These are phyloP conservation scores for Menura novaehollandiae DNA, from an alignment of 2,113 vertebrate species.

Conservation along the genomic window DNA sequence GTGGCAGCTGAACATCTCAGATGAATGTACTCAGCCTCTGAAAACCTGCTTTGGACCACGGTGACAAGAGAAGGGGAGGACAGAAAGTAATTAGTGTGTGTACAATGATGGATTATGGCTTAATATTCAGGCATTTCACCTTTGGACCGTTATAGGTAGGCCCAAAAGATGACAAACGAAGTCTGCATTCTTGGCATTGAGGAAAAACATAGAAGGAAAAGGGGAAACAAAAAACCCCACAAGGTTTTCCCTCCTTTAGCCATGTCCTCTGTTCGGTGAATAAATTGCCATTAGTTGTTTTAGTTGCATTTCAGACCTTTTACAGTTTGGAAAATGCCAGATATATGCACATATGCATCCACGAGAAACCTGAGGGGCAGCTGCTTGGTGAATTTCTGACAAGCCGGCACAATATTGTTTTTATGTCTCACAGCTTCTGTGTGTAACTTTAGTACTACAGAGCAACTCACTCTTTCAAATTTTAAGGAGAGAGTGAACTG, in stretches of 20 bases:
- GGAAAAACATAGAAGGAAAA: neutral
- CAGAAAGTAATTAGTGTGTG: conserved; percentile 79
- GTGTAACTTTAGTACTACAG: conserved; percentile 32
- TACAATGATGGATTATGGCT: conserved; percentile 80
- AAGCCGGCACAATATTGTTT: conserved; percentile 7
- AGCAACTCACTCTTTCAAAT: conserved; percentile 10
- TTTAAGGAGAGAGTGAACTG: conserved; percentile 40
- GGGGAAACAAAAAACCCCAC: fast-evolving
- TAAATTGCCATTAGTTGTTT: neutral
- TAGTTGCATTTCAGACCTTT: neutral
- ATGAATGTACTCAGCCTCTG: conserved; percentile 71
- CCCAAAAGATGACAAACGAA: conserved; percentile 48
- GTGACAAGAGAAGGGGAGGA: conserved; percentile 72
- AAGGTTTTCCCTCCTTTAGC: neutral
- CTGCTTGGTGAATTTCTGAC: neutral
- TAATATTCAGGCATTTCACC: conserved; percentile 78
- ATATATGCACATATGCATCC: neutral
- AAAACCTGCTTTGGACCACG: conserved; percentile 70
- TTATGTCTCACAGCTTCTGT: neutral
- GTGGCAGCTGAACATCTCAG: conserved; percentile 81
- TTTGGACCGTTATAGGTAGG: conserved; percentile 66
- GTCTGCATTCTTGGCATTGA: neutral
- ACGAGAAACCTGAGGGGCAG: neutral
- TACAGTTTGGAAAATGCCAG: neutral
- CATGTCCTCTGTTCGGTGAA: neutral